These are phyloP conservation scores for Yasuhikotakia modesta DNA, from an alignment of 2,797 vertebrate genomes.

Conservation along the genomic window DNA sequence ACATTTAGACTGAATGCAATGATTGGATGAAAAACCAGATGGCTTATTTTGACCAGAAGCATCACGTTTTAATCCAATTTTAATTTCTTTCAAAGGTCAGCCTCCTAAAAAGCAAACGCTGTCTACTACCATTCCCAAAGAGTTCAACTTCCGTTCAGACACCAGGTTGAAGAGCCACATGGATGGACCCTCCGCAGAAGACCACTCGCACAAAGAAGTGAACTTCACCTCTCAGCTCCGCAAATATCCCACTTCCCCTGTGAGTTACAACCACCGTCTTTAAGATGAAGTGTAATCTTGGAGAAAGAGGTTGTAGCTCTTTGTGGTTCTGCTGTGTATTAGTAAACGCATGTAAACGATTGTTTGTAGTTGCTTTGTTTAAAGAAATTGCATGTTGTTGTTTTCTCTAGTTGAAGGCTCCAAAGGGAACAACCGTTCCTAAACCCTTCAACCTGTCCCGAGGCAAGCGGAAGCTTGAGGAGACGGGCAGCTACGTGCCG, in stretches of 20 bases:
- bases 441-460: constrained; percentile 90
- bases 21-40: too few relatives aligned
- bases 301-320: too few relatives aligned
- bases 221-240: constrained; percentile 83
- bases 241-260: constrained; percentile 83
- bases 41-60: too few relatives aligned
- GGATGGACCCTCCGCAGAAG: constrained; percentile 58
- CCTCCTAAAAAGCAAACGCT: constrained; percentile 74
- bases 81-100: constrained; percentile 54
- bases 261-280: constrained; percentile 68
- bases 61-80: too few relatives aligned
- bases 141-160: constrained; percentile 87
- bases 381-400: not conserved
- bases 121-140: constrained; percentile 83
- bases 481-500: constrained; percentile 74
- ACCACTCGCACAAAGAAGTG: constrained; percentile 68
- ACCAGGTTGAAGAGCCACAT: constrained; percentile 72
- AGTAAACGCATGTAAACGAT: not conserved
- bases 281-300: too few relatives aligned
- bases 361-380: not conserved
- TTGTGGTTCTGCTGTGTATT: too few relatives aligned
- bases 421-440: constrained; percentile 83
- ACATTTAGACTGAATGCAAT: too few relatives aligned
- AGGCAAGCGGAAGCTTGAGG: constrained; percentile 82
- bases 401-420: constrained; percentile 70